Conservation (phyloP, 2,113 vertebrate genomes). For the Sander lucioperca region DNA sequence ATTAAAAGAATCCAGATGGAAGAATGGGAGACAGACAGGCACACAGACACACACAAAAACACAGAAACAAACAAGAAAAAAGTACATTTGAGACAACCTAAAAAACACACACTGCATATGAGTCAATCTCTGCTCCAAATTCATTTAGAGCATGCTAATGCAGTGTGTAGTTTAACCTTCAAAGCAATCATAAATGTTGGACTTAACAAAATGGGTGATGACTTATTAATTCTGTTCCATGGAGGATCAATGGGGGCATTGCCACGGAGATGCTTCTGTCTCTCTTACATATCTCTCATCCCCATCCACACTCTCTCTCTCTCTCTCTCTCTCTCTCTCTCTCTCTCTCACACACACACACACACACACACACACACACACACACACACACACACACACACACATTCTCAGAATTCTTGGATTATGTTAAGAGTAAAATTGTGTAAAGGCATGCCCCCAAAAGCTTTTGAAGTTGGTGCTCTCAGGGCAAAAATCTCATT, state of each 20-base stretch:
- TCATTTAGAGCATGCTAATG: slow-evolving; percentile 37
- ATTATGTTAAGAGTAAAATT: slow-evolving; percentile 72
- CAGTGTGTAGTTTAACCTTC: slow-evolving; percentile 47
- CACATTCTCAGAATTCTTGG: slow-evolving; percentile 53
- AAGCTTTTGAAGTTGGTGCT: slow-evolving; percentile 70
- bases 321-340: not conserved
- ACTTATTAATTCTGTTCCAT: slow-evolving; percentile 59
- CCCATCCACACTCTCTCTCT: not conserved
- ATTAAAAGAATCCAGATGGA: slow-evolving; percentile 75
- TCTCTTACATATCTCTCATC: slow-evolving; percentile 42
- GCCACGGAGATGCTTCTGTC: slow-evolving; percentile 38
- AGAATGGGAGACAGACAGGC: slow-evolving; percentile 61
- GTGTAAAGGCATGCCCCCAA: slow-evolving; percentile 64
- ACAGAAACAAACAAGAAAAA: slow-evolving; percentile 29
- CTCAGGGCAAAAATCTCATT: slow-evolving; percentile 75
- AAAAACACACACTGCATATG: slow-evolving; percentile 31
- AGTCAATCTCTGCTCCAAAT: slow-evolving; percentile 39
- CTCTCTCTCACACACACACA: too few relatives aligned
- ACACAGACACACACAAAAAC: slow-evolving; percentile 21
- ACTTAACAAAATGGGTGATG: slow-evolving; percentile 56
- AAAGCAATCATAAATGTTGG: slow-evolving; percentile 60
- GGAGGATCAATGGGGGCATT: slow-evolving; percentile 42
- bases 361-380: slow-evolving; percentile 1
- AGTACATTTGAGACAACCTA: slow-evolving; percentile 19
- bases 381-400: slow-evolving; percentile 11